A percentile compares a stretch with the other conserved stretches of the same genome.
These are phyloP conservation scores for Habroteleia sp. DNA, from an alignment of 2,888 invertebrate genomes.

Conservation along the genomic window DNA sequence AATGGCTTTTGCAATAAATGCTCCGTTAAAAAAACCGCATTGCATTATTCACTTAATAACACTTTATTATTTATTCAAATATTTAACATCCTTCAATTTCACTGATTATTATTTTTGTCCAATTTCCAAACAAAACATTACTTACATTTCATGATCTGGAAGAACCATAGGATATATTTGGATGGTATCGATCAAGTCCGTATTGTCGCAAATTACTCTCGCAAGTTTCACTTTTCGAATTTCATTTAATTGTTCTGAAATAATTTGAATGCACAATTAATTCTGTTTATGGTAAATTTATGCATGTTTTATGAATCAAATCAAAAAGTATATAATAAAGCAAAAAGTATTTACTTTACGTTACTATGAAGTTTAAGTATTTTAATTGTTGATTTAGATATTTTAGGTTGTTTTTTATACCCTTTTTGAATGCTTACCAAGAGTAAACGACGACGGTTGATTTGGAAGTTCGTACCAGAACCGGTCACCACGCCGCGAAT, in stretches of 20 bases:
- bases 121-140: no score
- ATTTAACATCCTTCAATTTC: no score
- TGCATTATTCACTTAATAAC: no score
- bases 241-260: slow-evolving; percentile 89
- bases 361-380: no score
- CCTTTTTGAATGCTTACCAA: no score
- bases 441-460: slow-evolving; percentile 94
- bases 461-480: slow-evolving; percentile 97
- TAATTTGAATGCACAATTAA: neutral
- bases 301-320: no score
- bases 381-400: no score
- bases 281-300: neutral
- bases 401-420: no score
- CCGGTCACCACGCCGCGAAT: slow-evolving; percentile 93
- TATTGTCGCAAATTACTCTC: slow-evolving; percentile 94
- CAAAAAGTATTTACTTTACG: no score
- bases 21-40: slow-evolving; percentile 63
- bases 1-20: slow-evolving; percentile 66
- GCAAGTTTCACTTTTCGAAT: slow-evolving; percentile 90
- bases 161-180: slow-evolving; percentile 96
- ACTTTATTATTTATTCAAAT: no score
- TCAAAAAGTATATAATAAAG: no score
- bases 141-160: slow-evolving; percentile 96
- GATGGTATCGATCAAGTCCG: slow-evolving; percentile 94
- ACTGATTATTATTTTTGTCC: no score